phyloP scores from a whole-genome alignment of 2,888 invertebrate genomes.

The Acleris holmiana region DNA sequence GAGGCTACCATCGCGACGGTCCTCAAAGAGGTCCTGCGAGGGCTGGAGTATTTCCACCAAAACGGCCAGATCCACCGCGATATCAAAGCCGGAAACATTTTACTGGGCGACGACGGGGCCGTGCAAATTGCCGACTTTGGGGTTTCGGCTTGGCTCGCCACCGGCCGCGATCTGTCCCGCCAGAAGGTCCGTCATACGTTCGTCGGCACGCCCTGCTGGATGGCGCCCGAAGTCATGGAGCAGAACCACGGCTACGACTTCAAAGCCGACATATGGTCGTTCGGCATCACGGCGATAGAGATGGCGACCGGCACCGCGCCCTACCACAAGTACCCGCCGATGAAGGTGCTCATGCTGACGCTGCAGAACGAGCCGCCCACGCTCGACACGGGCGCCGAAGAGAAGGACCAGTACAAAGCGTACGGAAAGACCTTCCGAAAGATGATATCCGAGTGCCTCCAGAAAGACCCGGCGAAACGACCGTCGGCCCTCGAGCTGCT shows the following conservation, averaged over 20 bases:
- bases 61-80: slow-evolving; percentile 98
- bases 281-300: slow-evolving; percentile 99
- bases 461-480: slow-evolving; percentile 97
- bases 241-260: slow-evolving; percentile 99
- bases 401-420: slow-evolving; percentile 99
- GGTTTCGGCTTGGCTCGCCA: slow-evolving; percentile 99
- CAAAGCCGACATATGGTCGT: slow-evolving; percentile 93
- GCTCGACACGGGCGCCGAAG: slow-evolving; percentile 97
- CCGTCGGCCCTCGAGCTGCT: slow-evolving; percentile 98
- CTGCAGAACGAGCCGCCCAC: slow-evolving; percentile 99
- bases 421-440: slow-evolving; percentile 99
- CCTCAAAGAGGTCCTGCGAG: slow-evolving; percentile 97
- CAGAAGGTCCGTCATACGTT: slow-evolving; percentile 99
- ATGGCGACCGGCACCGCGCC: slow-evolving; percentile 99
- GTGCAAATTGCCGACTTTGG: slow-evolving; percentile 99
- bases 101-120: slow-evolving; percentile 98
- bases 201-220: slow-evolving; percentile 99
- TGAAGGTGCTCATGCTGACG: slow-evolving; percentile 99
- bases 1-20: slow-evolving; percentile 99
- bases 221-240: slow-evolving; percentile 99
- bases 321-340: slow-evolving; percentile 99
- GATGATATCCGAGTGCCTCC: slow-evolving; percentile 98
- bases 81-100: slow-evolving; percentile 98
- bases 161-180: slow-evolving; percentile 96
- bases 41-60: slow-evolving; percentile 98